phyloP scores from a whole-genome alignment of 2,113 vertebrate genomes.

The Nannospalax galili region DNA sequence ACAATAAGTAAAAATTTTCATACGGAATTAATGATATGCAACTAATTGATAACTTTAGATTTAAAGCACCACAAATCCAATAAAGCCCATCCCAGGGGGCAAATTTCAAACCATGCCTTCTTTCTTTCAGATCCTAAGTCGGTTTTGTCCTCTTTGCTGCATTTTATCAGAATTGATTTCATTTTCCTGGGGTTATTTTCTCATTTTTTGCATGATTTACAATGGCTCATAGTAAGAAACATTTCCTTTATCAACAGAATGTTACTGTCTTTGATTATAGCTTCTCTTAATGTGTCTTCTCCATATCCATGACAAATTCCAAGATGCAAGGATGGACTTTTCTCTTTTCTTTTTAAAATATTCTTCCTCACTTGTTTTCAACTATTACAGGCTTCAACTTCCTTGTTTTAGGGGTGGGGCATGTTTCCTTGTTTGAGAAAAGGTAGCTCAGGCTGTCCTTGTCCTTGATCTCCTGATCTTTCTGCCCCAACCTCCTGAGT shows the following conservation, averaged over 20 bases:
- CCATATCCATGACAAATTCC: not conserved
- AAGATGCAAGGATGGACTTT: not conserved
- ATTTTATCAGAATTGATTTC: not conserved
- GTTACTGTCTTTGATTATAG: not conserved
- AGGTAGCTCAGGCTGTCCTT: not conserved
- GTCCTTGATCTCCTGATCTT: not conserved
- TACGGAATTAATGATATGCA: not conserved
- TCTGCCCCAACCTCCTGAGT: not conserved
- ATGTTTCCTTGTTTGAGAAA: not conserved
- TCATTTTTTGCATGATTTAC: not conserved
- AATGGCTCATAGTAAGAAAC: not conserved
- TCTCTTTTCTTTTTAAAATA: not conserved
- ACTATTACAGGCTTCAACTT: not conserved
- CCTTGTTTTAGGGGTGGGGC: too few species aligned
- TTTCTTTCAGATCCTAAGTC: not conserved
- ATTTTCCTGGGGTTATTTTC: not conserved
- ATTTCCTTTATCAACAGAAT: not conserved
- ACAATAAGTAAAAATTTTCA: not conserved
- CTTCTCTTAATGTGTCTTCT: not conserved
- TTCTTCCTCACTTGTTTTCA: not conserved
- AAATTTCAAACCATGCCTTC: not conserved
- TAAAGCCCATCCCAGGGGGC: fast-evolving
- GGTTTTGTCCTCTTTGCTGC: not conserved
- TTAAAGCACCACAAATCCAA: not conserved
- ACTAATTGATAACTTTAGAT: not conserved